phyloP scores from a whole-genome alignment of 2,113 vertebrate species.

The Chlamydotis undulata region DNA sequence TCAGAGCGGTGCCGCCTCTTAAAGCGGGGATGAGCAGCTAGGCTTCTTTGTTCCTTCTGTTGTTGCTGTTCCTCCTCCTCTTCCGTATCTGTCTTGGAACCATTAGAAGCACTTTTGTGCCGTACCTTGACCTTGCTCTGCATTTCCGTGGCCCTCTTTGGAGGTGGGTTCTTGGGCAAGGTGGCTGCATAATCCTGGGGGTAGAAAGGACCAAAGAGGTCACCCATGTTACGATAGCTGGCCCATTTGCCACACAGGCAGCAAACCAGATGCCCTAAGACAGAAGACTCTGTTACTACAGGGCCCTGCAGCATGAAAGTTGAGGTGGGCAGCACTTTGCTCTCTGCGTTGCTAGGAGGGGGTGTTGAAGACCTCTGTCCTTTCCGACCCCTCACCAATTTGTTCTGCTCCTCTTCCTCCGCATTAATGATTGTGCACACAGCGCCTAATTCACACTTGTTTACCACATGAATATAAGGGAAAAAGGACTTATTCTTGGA shows the following conservation, averaged over 20 bases:
- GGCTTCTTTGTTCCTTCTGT: slow-evolving; percentile 86
- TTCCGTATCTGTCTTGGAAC: slow-evolving; percentile 78
- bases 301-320: slow-evolving; percentile 91
- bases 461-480: slow-evolving; percentile 96
- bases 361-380: slow-evolving; percentile 80
- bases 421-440: slow-evolving; percentile 96
- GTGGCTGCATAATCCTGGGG: slow-evolving; percentile 93
- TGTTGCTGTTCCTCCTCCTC: slow-evolving; percentile 80
- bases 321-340: slow-evolving; percentile 91
- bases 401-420: slow-evolving; percentile 90
- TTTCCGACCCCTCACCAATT: slow-evolving; percentile 79
- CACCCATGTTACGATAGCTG: slow-evolving; percentile 96
- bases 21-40: slow-evolving; percentile 92
- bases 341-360: slow-evolving; percentile 77
- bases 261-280: slow-evolving; percentile 91
- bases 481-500: slow-evolving; percentile 86
- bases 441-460: slow-evolving; percentile 90
- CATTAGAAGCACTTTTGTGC: slow-evolving; percentile 83
- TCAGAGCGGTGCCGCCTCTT: slow-evolving; percentile 95
- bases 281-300: slow-evolving; percentile 88
- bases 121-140: slow-evolving; percentile 82
- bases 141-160: slow-evolving; percentile 80
- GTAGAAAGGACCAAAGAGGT: slow-evolving; percentile 97
- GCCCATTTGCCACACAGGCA: slow-evolving; percentile 98
- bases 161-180: slow-evolving; percentile 92